Conservation (phyloP, 92 coral and sea anemone genomes). For the Pocillopora grandis region DNA sequence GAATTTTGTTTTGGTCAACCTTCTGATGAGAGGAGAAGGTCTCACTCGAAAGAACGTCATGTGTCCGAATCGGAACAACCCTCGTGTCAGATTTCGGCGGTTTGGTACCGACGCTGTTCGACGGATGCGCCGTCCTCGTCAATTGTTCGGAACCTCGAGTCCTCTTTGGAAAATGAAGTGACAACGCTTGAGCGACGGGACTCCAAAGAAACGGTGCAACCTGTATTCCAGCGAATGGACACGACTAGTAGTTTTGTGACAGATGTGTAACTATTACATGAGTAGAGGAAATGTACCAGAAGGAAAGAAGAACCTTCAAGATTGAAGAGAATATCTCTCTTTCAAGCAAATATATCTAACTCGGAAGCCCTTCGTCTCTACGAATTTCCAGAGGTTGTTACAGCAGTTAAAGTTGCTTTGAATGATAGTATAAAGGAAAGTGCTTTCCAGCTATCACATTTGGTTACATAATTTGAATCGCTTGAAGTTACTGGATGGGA, state of each 20-base stretch:
- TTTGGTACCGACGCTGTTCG: constrained; percentile 47
- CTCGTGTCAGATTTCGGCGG: constrained; percentile 41
- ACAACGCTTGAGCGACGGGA: constrained; percentile 29
- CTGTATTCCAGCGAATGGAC: constrained; percentile 69
- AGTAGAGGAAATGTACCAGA: background rate
- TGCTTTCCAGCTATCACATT: background rate
- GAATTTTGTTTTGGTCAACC: constrained; percentile 37
- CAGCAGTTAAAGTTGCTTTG: background rate
- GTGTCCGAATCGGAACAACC: constrained; percentile 47
- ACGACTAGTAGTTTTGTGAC: constrained; percentile 85
- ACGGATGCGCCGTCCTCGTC: constrained; percentile 8
- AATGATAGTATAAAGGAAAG: background rate
- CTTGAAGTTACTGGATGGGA: background rate
- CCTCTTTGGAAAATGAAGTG: constrained; percentile 24
- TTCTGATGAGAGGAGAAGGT: constrained; percentile 19
- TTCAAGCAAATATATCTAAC: background rate
- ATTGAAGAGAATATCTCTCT: constrained; percentile 1
- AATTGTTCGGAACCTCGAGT: constrained; percentile 27
- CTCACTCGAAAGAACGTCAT: constrained; percentile 35
- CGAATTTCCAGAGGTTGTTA: background rate
- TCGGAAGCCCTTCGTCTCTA: background rate
- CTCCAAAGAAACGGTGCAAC: constrained; percentile 50
- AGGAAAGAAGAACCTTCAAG: background rate
- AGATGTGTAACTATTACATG: constrained; percentile 46
- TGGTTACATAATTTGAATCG: background rate